Percentiles rank a stretch among this genome's conserved stretches.
Evolutionary conservation across 2,797 vertebrate species (phyloP).

Genomic region (Macropodus opercularis): DNA sequence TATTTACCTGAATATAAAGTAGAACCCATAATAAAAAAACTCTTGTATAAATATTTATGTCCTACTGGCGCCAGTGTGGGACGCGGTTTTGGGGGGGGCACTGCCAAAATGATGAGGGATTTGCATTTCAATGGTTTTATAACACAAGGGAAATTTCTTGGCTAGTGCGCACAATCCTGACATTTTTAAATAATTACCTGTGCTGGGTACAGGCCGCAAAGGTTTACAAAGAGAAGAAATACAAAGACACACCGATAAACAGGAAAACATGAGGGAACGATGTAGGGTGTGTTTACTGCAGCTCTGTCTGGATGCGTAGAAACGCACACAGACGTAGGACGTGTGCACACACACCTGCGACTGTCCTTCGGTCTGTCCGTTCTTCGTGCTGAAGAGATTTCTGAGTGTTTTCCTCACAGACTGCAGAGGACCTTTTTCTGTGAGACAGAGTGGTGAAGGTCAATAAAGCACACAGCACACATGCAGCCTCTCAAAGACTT

Average conservation of each 20-base stretch:
- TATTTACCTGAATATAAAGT: conserved; percentile 34
- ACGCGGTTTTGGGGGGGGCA: conserved; percentile 2
- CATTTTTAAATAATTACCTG: conserved; percentile 15
- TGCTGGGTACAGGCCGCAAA: conserved; percentile 21
- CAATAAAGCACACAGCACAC: conserved; percentile 41
- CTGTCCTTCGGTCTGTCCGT: conserved; percentile 53
- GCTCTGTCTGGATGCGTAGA: neutral
- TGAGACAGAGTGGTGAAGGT: conserved; percentile 12
- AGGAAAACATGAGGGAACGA: neutral
- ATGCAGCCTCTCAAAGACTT: conserved; percentile 3
- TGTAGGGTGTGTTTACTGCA: neutral
- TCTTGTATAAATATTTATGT: conserved; percentile 54
- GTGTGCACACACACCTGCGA: conserved; percentile 68
- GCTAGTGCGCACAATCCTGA: conserved; percentile 2
- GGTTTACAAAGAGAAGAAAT: conserved; percentile 2
- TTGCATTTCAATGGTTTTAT: conserved; percentile 45
- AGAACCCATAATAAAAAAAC: conserved; percentile 19
- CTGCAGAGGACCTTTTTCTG: conserved; percentile 73
- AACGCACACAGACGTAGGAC: too few species aligned
- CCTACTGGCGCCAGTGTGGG: conserved; percentile 3
- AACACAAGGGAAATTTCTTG: conserved; percentile 12
- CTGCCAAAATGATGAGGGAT: conserved; percentile 7
- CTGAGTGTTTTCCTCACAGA: conserved; percentile 72
- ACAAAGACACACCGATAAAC: neutral
- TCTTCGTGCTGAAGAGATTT: conserved; percentile 69